phyloP scores from a whole-genome alignment of 2,797 vertebrate genomes.

The Somateria mollissima region DNA sequence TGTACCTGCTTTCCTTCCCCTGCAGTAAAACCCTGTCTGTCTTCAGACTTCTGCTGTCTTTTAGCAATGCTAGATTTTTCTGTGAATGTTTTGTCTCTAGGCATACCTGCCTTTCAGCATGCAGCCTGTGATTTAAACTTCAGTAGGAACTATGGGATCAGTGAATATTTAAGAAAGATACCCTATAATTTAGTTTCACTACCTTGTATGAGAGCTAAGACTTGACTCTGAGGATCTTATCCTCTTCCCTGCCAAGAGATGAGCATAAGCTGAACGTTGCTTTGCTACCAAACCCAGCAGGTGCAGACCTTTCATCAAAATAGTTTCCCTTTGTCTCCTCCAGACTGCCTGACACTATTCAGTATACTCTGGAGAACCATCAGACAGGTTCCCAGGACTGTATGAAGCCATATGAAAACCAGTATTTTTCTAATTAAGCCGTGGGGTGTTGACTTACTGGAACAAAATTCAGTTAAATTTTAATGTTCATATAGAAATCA shows the following conservation, averaged over 20 bases:
- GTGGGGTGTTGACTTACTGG: neutral
- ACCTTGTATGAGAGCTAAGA: neutral
- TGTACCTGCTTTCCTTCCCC: neutral
- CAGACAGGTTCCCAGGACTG: neutral
- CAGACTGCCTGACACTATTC: neutral
- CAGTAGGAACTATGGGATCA: neutral
- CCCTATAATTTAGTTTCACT: neutral
- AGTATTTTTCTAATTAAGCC: neutral
- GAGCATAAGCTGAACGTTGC: neutral
- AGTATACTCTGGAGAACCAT: neutral
- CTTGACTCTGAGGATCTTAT: neutral
- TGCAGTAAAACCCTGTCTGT: fast-evolving
- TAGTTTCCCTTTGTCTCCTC: neutral
- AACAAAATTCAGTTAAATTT: neutral
- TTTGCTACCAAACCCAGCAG: neutral
- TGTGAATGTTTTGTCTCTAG: neutral
- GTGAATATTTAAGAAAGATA: neutral
- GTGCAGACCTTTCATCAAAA: neutral
- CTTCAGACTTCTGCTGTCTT: neutral
- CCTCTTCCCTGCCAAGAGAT: neutral
- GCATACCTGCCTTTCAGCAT: neutral
- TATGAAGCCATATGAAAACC: neutral
- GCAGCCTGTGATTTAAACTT: neutral
- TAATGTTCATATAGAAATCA: neutral
- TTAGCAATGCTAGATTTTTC: neutral